Evolutionary conservation across 2,888 invertebrate genomes (phyloP).

Genomic region (Sceliomorpha sp.): DNA sequence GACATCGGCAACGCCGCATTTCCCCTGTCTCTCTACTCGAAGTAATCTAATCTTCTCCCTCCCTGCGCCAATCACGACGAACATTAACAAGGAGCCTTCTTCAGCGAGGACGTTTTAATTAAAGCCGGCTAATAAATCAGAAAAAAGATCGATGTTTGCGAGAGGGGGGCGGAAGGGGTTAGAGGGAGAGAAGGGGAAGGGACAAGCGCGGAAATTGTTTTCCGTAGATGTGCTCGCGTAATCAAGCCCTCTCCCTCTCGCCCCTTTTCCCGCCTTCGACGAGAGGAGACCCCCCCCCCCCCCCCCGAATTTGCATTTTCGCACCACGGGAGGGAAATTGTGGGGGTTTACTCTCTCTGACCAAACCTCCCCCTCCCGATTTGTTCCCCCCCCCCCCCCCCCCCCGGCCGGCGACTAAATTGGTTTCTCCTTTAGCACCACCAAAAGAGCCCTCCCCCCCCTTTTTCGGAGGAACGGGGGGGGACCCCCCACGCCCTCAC

Average conservation of each 20-base stretch:
- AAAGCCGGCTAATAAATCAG: constrained; percentile 29
- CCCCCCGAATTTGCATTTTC: constrained; percentile 63
- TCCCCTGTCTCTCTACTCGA: too few species aligned
- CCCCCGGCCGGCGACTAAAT: too few species aligned
- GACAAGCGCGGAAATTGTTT: constrained; percentile 58
- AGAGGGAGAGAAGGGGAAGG: too few species aligned
- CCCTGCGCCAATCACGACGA: background rate
- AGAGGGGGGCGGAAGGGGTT: too few species aligned
- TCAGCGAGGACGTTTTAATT: constrained; percentile 27
- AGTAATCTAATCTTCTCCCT: too few species aligned
- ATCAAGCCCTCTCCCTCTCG: constrained; percentile 62
- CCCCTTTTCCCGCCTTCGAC: constrained; percentile 16
- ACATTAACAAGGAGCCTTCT: background rate
- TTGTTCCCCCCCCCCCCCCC: too few species aligned
- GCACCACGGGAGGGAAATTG: constrained; percentile 52
- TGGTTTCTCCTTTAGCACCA: too few species aligned
- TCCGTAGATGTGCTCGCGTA: constrained; percentile 60
- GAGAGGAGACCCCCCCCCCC: background rate
- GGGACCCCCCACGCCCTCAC: too few species aligned
- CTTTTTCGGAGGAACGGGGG: too few species aligned
- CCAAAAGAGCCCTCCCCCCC: too few species aligned
- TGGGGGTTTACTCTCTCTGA: constrained; percentile 45
- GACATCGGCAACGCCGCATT: too few species aligned
- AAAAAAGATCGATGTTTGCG: constrained; percentile 20
- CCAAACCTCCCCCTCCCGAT: constrained; percentile 34